Evolutionary conservation across 2,113 vertebrate genomes (phyloP).

Genomic region (Ammospiza caudacuta): DNA sequence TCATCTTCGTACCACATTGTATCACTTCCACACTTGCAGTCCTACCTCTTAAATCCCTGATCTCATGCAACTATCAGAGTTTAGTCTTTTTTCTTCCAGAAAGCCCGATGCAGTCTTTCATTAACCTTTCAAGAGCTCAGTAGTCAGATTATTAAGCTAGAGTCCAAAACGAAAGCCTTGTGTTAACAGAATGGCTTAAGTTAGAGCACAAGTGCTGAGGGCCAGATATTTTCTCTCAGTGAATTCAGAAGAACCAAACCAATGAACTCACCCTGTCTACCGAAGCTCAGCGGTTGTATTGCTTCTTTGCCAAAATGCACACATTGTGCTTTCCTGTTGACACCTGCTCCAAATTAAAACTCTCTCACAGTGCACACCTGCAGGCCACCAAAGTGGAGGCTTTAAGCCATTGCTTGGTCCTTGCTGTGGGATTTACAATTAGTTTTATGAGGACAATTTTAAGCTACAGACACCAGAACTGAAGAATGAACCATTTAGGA

Average conservation of each 20-base stretch:
- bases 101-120: background rate
- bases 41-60: background rate
- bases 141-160: background rate
- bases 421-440: background rate
- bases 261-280: background rate
- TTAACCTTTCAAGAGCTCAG: background rate
- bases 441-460: background rate
- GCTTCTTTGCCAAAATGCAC: background rate
- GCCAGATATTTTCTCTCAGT: background rate
- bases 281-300: background rate
- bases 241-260: background rate
- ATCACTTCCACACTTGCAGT: background rate
- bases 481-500: background rate
- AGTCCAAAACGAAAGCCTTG: background rate
- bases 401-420: background rate
- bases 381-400: background rate
- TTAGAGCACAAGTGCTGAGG: background rate
- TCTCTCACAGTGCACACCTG: background rate
- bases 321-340: background rate
- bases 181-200: background rate
- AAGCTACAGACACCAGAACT: background rate
- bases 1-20: background rate
- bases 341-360: constrained; percentile 7
- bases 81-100: background rate
- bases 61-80: background rate